phyloP scores from a whole-genome alignment of 2,888 invertebrate genomes.

The Erynnis tages region DNA sequence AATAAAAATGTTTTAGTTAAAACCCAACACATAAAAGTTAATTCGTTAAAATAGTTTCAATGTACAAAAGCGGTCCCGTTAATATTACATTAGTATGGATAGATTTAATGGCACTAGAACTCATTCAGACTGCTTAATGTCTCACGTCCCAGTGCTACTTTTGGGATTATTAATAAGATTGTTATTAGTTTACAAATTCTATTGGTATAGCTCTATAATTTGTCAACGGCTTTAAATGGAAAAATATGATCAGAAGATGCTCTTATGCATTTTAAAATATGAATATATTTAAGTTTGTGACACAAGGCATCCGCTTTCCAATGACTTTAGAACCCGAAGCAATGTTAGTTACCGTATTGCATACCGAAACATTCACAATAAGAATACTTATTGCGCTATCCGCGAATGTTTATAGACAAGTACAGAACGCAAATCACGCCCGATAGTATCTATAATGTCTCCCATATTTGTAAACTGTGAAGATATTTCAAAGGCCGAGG shows the following conservation, averaged over 20 bases:
- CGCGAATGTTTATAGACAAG: conserved; percentile 2
- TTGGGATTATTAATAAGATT: conserved; percentile 14
- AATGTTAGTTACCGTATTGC: not conserved
- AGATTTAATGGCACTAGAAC: conserved; percentile 22
- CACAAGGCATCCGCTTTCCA: not conserved
- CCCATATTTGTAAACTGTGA: conserved; percentile 23
- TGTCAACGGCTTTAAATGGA: conserved; percentile 1
- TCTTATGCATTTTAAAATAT: conserved; percentile 6
- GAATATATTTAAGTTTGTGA: conserved; percentile 1
- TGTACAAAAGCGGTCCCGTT: too few species aligned
- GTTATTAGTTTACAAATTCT: conserved; percentile 14
- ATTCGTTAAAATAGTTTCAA: too few species aligned
- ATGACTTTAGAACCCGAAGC: not conserved
- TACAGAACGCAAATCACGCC: conserved; percentile 18
- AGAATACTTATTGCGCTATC: conserved; percentile 10
- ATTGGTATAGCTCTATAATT: conserved; percentile 14
- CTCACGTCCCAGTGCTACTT: conserved; percentile 7
- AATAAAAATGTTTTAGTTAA: too few species aligned
- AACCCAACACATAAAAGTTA: too few species aligned
- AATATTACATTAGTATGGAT: too few species aligned
- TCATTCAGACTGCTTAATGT: conserved; percentile 29
- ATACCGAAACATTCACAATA: not conserved
- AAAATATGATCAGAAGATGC: not conserved
- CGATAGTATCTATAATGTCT: conserved; percentile 21
- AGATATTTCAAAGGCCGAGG: conserved; percentile 22